A percentile compares a stretch with the other conserved stretches of the same genome.
phyloP scores from a whole-genome alignment of 1,140 invertebrate genomes.

The Drosophila rufa region DNA sequence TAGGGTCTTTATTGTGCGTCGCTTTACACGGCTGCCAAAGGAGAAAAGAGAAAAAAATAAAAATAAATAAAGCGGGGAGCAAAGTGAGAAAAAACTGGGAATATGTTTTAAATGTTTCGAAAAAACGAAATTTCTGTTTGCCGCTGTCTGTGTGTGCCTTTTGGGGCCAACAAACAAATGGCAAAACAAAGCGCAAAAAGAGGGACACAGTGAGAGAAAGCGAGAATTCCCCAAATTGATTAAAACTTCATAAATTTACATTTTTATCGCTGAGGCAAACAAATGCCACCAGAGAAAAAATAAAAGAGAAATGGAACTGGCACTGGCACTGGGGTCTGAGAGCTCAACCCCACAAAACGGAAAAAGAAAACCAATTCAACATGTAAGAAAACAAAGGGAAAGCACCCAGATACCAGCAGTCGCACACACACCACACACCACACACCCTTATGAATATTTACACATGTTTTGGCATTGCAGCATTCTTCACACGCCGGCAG shows the following conservation, averaged over 20 bases:
- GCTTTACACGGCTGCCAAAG: constrained; percentile 54
- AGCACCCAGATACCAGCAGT: constrained; percentile 27
- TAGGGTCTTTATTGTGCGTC: constrained; percentile 80
- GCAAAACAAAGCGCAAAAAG: constrained; percentile 34
- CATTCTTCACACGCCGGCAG: constrained; percentile 39
- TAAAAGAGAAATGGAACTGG: constrained; percentile 28
- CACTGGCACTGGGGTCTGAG: constrained; percentile 22
- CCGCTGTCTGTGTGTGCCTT: constrained; percentile 56
- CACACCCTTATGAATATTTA: constrained; percentile 71
- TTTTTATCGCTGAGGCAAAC: constrained; percentile 76
- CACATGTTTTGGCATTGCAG: constrained; percentile 67
- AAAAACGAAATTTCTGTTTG: constrained; percentile 46
- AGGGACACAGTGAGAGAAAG: constrained; percentile 47
- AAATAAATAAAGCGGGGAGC: constrained; percentile 15
- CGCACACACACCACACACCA: constrained; percentile 29
- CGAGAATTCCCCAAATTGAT: constrained; percentile 82
- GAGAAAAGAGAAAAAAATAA: constrained; percentile 16
- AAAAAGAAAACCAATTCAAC: constrained; percentile 57
- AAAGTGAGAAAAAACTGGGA: constrained; percentile 43
- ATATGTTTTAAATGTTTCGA: constrained; percentile 79
- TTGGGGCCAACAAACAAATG: constrained; percentile 59
- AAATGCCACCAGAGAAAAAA: constrained; percentile 58
- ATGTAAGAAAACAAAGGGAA: constrained; percentile 56
- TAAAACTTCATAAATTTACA: constrained; percentile 84
- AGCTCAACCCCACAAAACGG: constrained; percentile 37